Evolutionary conservation across 2,888 invertebrate species (phyloP), one percentile per base, ranked within the genome.

Genomic region (Podabrus alpinus): DNA sequence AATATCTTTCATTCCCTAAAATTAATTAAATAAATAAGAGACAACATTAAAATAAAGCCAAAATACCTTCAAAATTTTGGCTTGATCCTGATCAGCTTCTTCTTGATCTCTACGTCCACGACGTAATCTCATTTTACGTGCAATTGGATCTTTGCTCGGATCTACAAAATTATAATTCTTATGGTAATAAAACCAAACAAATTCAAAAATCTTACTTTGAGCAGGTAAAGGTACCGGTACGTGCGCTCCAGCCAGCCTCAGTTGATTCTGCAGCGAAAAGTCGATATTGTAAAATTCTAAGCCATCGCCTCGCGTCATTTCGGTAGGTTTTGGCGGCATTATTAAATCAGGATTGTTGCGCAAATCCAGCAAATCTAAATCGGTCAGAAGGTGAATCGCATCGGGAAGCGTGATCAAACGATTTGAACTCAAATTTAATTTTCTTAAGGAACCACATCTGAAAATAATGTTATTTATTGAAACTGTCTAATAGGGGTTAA

Each of bases 251-350:
- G 98, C 98, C 79, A 97, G 87, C 79, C 96, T 91, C 72, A 99
- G 88, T 87, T 99, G 99, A 82, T 97, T 95, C 89, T 97, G 97
- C 78, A 99, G 89, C 0, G 98, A 98, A 89, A 99, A 99, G 89
- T 99, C 99, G 74, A 99, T 98, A 85, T 99, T 99, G 87, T 99
- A 99, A 88, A 95, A 99, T 85, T 96, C 95, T 68, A 96, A 88
- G 0, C 96, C 96, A 60, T 95, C 90, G 1, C 95, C 94, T 77
- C 92, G 90, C 0, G 84, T 85, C 80, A 93, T 91, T 86, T 96
- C 94, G 15, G 92, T 93, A 0, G 99, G 99, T 87, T 98, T 98
- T 3, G 97, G 97, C 0, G 99, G 99, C 97, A 99, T 98, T 76
- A 98, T 93, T 78, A 99, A 89, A 82, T 98, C 97, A 0, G 95